phyloP scores from a whole-genome alignment of 2,113 vertebrate species.

The Zosterops borbonicus region DNA sequence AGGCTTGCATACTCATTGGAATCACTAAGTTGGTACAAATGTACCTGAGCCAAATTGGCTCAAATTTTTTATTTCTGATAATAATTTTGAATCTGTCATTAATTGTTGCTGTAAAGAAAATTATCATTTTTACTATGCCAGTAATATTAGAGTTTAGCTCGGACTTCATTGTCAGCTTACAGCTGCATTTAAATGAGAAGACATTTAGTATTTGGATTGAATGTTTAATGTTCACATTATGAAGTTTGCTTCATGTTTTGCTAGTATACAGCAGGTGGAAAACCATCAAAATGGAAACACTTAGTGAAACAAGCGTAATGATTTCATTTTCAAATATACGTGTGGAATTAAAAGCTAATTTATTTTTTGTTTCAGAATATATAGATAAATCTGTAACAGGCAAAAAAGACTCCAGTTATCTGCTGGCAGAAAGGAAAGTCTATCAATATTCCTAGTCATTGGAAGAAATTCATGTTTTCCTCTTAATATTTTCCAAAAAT shows the following conservation, averaged over 20 bases:
- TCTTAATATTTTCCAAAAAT: neutral
- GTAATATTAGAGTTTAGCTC: neutral
- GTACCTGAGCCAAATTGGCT: neutral
- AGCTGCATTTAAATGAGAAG: neutral
- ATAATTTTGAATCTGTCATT: neutral
- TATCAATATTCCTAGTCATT: neutral
- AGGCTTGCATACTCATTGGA: neutral
- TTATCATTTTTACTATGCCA: neutral
- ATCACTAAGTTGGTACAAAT: neutral
- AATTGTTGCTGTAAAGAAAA: neutral
- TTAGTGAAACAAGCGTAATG: neutral
- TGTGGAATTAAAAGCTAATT: neutral
- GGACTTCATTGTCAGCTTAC: neutral
- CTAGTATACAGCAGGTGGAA: neutral
- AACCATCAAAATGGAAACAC: neutral
- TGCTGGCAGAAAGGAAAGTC: neutral
- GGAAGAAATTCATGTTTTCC: neutral
- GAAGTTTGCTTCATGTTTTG: neutral
- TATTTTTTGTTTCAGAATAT: neutral
- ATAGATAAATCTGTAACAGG: neutral
- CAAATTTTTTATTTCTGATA: neutral
- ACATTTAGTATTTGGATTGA: neutral
- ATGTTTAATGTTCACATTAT: neutral
- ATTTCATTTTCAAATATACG: neutral
- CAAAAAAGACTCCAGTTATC: neutral